Evolutionary conservation across 1,140 invertebrate genomes (phyloP), one percentile per base, ranked within the genome.

Genomic region (Drosophila aff.): DNA sequence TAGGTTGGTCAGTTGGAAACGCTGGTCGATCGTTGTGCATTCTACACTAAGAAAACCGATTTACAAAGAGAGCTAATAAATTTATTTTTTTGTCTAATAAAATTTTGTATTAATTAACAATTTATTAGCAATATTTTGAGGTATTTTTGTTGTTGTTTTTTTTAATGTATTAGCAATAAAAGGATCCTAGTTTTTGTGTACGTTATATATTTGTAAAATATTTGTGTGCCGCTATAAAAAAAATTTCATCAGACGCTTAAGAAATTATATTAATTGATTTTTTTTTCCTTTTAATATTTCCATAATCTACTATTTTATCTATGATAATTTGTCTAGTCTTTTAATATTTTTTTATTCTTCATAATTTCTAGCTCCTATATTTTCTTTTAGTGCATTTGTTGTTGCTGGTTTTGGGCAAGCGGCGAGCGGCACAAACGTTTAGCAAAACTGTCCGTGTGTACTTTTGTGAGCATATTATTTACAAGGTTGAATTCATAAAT

Each of bases 401-500:
- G 82, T 73, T 71, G 69, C 52, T 59, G 44, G 18, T 36, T 55
- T 73, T 59, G 73, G 67, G 36, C 60, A 31, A 64, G 62, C 76
- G 50, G 67, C 58, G 62, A 38, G 79, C 58, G 58, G 72, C 36
- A 58, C 57, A 62, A 79, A 79, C 77, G 76, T 80, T 79, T 80
- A 79, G 55, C 81, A 46, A 47, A 65, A 61, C 68, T 73, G 76
- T 79, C 67, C 76, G 78, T 69, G 43, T 71, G 81, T 79, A 82
- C 74, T 79, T 89, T 82, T 85, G 68, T 82, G 85, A 89, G 85
- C 85, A 90, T 90, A 90, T 90, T 90, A 90, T 90, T 90, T 90
- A 91, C 85, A 90, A 90, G 85, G 85, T 90, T 90, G 85, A 90
- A 91, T 91, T 91, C 86, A 91, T 91, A 91, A 91, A 91, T 91